phyloP scores from a whole-genome alignment of 2,113 vertebrate species.

The Hydropotes inermis region DNA sequence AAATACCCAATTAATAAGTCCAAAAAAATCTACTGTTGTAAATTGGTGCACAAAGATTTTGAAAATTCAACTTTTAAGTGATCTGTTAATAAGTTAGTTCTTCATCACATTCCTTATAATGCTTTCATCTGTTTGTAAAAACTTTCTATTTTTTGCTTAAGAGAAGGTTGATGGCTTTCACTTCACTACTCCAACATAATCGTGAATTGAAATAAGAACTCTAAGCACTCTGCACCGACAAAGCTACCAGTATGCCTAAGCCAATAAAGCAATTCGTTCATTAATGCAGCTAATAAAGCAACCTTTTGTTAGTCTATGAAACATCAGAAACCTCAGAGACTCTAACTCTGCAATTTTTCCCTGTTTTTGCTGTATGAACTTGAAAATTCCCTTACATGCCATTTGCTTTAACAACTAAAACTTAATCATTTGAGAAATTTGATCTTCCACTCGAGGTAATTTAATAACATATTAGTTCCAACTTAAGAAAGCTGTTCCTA shows the following conservation, averaged over 20 bases:
- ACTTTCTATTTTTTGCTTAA: conserved; percentile 84
- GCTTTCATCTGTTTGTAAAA: conserved; percentile 82
- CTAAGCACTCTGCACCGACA: conserved; percentile 83
- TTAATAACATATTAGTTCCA: conserved; percentile 37
- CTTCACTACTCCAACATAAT: conserved; percentile 85
- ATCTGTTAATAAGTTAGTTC: conserved; percentile 49
- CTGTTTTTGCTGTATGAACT: conserved; percentile 73
- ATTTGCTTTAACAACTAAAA: conserved; percentile 73
- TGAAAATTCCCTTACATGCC: conserved; percentile 70
- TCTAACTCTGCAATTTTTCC: conserved; percentile 74
- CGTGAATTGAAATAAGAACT: conserved; percentile 87
- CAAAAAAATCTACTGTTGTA: background rate
- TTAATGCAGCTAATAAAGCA: conserved; percentile 87
- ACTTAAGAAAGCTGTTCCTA: conserved; percentile 17
- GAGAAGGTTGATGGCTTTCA: conserved; percentile 86
- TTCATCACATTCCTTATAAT: conserved; percentile 63
- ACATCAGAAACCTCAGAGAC: conserved; percentile 83
- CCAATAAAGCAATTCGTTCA: conserved; percentile 87
- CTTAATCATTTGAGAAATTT: conserved; percentile 41
- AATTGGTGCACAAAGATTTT: background rate
- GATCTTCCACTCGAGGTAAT: conserved; percentile 5
- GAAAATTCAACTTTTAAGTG: conserved; percentile 38
- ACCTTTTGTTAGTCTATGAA: conserved; percentile 86
- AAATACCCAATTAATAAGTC: background rate
- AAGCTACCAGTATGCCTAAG: conserved; percentile 88